These are phyloP conservation scores for Limnephilus auricula DNA, from an alignment of 2,888 invertebrate species.

Conservation along the genomic window DNA sequence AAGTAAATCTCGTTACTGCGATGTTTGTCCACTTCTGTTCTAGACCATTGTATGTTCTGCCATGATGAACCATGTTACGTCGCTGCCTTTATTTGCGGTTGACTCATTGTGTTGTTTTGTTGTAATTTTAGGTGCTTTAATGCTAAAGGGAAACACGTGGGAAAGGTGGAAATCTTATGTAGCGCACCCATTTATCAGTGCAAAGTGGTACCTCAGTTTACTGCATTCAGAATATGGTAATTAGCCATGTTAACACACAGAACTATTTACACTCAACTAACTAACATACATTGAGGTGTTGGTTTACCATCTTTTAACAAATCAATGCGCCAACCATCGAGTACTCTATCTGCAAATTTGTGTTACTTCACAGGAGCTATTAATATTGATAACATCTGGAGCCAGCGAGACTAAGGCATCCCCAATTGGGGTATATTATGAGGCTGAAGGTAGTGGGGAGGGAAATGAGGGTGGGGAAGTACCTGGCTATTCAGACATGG, in stretches of 20 bases:
- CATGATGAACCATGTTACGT: background rate
- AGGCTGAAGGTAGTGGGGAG: too few species aligned
- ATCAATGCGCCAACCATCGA: background rate
- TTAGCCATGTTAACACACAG: constrained; percentile 49
- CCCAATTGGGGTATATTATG: too few species aligned
- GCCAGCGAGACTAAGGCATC: too few species aligned
- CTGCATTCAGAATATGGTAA: constrained; percentile 78
- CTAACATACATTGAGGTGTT: constrained; percentile 45
- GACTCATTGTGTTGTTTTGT: constrained; percentile 47
- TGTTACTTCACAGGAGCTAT: background rate
- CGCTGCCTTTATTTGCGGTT: background rate
- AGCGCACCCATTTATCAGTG: constrained; percentile 77
- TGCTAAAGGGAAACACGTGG: constrained; percentile 78
- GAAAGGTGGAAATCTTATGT: constrained; percentile 78
- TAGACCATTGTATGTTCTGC: background rate
- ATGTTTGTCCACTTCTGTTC: background rate
- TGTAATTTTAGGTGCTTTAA: constrained; percentile 77
- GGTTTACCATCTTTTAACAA: constrained; percentile 29
- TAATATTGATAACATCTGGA: too few species aligned
- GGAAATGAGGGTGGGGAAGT: too few species aligned
- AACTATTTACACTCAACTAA: constrained; percentile 18
- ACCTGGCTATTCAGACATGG: too few species aligned
- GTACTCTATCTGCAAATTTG: background rate
- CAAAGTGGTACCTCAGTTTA: constrained; percentile 79
- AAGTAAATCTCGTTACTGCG: background rate